Base-by-base conservation (phyloP, 2,888 invertebrate genomes). In the Epiblema foenella region DNA sequence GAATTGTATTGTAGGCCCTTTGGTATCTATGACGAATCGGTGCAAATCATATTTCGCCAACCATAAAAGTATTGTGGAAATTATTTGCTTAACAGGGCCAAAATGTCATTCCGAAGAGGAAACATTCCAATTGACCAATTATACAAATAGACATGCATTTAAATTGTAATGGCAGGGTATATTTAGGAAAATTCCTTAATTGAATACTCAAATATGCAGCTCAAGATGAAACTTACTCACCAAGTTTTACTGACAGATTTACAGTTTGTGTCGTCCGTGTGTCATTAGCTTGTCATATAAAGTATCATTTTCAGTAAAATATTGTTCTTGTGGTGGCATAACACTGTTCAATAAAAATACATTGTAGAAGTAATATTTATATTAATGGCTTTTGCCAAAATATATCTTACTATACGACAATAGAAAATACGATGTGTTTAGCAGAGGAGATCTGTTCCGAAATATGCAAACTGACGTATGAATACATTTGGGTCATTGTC, bases 251-350 rank as follows among this genome's bases (percentile, higher is more conserved):
- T 29, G 33, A 20, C 59, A 62, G 11, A 60, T 71, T 57, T 49
- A 71, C 59, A 37, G 37, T 29, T 11, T 37, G 24, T 9, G 39
- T 49, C 66, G 15, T 62, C 51, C 49, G 60, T 62, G 33, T 60
- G 54, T 66, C 46, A 49, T 46, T 58, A 51, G 17, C 18, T 39
- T 52, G 59, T 70, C 58, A 59, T 24, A 70, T 59, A 18, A 46
- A 56, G 20, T 37, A 66, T 33, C 46, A 54, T 51, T 62, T 12
- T 2, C 33, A 17, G 37, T 51, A 67, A 71, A 67, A 62, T 71
- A 62, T 62, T 33, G 33, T 24, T 15, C 42, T 42, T 57, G 65
- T 29, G 18, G 39, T 51, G 7, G 42, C 29, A 54, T 37, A 66
- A 49, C n/a, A 56, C 54, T 0, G 20, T 56, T 62, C 39, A 39